Evolutionary conservation across 2,888 invertebrate species (phyloP).

Genomic region (Fragum sueziense): DNA sequence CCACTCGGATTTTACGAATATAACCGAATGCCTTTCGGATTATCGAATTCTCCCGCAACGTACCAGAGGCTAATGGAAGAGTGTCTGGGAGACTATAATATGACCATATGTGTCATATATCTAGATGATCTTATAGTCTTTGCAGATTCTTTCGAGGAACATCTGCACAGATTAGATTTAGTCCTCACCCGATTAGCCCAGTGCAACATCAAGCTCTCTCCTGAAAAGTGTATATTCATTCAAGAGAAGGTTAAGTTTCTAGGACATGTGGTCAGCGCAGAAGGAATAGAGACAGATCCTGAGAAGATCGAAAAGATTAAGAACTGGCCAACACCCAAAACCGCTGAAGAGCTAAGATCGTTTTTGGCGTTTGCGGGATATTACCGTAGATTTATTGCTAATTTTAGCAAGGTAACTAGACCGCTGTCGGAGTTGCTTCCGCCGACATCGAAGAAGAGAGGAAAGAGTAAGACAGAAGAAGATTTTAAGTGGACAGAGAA

Average conservation of each 20-base stretch:
- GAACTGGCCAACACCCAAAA: conserved; percentile 46
- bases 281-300: conserved; percentile 39
- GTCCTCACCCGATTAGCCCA: conserved; percentile 35
- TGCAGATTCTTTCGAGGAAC: conserved; percentile 41
- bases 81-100: conserved; percentile 26
- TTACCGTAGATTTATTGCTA: conserved; percentile 42
- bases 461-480: neutral
- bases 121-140: conserved; percentile 60
- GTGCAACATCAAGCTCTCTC: no score
- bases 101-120: conserved; percentile 44
- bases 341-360: conserved; percentile 34
- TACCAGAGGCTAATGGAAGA: conserved; percentile 49
- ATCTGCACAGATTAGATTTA: conserved; percentile 37
- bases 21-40: no score
- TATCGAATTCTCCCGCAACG: conserved; percentile 43
- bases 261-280: conserved; percentile 44
- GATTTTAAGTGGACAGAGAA: conserved; percentile 34
- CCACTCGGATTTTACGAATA: conserved; percentile 17
- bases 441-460: neutral
- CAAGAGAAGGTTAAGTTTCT: conserved; percentile 32
- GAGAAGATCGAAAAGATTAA: conserved; percentile 12
- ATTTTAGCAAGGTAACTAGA: conserved; percentile 48
- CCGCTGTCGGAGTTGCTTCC: conserved; percentile 41
- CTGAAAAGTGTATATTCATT: conserved; percentile 48
- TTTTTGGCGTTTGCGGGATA: conserved; percentile 55